Percentiles rank a stretch among this genome's conserved stretches.
Evolutionary conservation across 2,888 invertebrate genomes (phyloP).

Genomic region (Cacoxenus indagator): DNA sequence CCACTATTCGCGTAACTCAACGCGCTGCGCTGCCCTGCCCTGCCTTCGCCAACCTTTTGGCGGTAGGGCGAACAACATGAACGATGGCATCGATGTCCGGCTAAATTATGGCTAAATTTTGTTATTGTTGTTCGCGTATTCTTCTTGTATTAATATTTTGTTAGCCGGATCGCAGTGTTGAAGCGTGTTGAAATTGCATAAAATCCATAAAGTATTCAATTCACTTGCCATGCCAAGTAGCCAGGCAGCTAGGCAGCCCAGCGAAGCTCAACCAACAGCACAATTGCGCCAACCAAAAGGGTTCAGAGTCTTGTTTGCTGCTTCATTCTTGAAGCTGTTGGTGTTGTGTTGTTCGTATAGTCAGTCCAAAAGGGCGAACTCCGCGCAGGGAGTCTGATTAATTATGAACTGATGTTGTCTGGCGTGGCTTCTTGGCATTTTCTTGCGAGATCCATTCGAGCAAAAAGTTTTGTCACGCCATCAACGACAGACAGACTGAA

Average conservation of each 20-base stretch:
- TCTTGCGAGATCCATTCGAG: slow-evolving; percentile 54
- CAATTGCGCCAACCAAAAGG: not conserved
- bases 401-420: slow-evolving; percentile 32
- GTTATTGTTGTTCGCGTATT: not conserved
- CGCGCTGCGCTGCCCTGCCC: too few relatives aligned
- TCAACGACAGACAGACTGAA: not conserved
- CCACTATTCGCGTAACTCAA: too few relatives aligned
- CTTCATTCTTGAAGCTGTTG: not conserved
- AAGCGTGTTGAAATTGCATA: slow-evolving; percentile 40
- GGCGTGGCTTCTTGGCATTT: not conserved
- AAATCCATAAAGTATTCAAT: slow-evolving; percentile 32
- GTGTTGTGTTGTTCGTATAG: not conserved
- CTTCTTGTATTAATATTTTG: slow-evolving; percentile 13
- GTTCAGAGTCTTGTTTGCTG: too few relatives aligned
- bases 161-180: not conserved
- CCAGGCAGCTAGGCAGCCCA: not conserved
- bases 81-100: too few relatives aligned
- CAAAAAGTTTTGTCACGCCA: slow-evolving; percentile 64
- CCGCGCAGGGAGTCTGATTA: slow-evolving; percentile 30
- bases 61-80: too few relatives aligned
- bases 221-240: too few relatives aligned
- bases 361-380: not conserved
- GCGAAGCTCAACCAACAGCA: not conserved
- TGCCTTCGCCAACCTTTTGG: too few relatives aligned
- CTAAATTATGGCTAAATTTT: too few relatives aligned